A percentile compares a stretch with the other conserved stretches of the same genome.
Conservation (phyloP, 1,140 invertebrate species). For the Acyrthosiphon pisum region DNA sequence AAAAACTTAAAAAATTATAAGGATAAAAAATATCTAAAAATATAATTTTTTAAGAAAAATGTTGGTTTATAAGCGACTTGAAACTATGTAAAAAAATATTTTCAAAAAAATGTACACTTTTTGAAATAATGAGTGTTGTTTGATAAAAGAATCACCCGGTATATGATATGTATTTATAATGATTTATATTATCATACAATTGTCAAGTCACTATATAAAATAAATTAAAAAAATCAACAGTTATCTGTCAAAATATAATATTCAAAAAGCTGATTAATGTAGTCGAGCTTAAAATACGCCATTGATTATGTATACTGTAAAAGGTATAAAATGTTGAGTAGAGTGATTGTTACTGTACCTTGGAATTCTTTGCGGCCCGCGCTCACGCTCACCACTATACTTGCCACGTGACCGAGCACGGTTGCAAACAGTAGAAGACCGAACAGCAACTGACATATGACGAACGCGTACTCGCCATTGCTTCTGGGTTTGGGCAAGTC, state of each 20-base stretch:
- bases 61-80: too few species aligned
- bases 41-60: too few species aligned
- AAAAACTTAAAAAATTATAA: too few species aligned
- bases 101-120: too few species aligned
- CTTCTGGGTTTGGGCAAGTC: conserved; percentile 80
- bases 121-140: too few species aligned
- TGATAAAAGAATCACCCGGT: too few species aligned
- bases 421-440: conserved; percentile 90
- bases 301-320: background rate
- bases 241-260: background rate
- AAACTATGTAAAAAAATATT: too few species aligned
- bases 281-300: background rate
- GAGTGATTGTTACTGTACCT: conserved; percentile 68
- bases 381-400: conserved; percentile 94
- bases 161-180: background rate
- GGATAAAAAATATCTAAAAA: too few species aligned
- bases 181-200: background rate
- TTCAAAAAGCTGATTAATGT: background rate
- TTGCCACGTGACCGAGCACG: conserved; percentile 91
- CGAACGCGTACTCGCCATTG: conserved; percentile 90
- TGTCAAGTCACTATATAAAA: background rate
- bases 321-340: background rate
- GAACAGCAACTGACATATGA: conserved; percentile 88
- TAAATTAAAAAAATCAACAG: background rate
- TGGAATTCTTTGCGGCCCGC: conserved; percentile 94